Evolutionary conservation across 2,113 vertebrate genomes (phyloP).

Genomic region (Dinomys branickii): DNA sequence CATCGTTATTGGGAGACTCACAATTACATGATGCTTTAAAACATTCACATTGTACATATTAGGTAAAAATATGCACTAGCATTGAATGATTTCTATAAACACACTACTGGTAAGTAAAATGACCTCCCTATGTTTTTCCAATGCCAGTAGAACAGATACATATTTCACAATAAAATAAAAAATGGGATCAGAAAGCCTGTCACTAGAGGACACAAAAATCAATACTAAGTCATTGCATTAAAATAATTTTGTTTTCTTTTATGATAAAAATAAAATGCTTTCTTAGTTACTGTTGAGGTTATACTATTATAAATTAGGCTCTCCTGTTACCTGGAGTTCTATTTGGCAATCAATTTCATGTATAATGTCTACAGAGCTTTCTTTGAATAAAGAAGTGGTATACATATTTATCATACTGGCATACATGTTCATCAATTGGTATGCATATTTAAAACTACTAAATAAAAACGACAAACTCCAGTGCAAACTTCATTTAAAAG

Average conservation of each 20-base stretch:
- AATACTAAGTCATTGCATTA: slow-evolving; percentile 85
- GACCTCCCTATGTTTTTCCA: slow-evolving; percentile 93
- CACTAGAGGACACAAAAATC: slow-evolving; percentile 87
- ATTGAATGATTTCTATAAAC: slow-evolving; percentile 89
- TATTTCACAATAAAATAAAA: slow-evolving; percentile 93
- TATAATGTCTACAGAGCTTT: slow-evolving; percentile 4
- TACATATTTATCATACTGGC: too few species aligned
- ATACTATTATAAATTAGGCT: slow-evolving; percentile 44
- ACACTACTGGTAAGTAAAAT: slow-evolving; percentile 92
- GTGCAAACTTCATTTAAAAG: slow-evolving; percentile 22
- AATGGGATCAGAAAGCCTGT: slow-evolving; percentile 90
- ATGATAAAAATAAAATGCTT: slow-evolving; percentile 80
- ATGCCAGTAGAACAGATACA: slow-evolving; percentile 90
- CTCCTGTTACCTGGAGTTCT: slow-evolving; percentile 26
- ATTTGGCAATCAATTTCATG: neutral
- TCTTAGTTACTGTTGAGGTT: slow-evolving; percentile 39
- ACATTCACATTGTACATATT: slow-evolving; percentile 83
- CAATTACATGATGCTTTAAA: slow-evolving; percentile 69
- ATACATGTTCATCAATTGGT: neutral
- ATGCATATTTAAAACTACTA: slow-evolving; percentile 24
- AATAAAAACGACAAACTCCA: neutral
- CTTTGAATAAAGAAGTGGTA: slow-evolving; percentile 60
- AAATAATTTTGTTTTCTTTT: slow-evolving; percentile 73
- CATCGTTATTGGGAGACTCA: slow-evolving; percentile 72
- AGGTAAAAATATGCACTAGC: slow-evolving; percentile 89